Conservation (phyloP, 2,888 invertebrate species). For the Apamea sordens region DNA sequence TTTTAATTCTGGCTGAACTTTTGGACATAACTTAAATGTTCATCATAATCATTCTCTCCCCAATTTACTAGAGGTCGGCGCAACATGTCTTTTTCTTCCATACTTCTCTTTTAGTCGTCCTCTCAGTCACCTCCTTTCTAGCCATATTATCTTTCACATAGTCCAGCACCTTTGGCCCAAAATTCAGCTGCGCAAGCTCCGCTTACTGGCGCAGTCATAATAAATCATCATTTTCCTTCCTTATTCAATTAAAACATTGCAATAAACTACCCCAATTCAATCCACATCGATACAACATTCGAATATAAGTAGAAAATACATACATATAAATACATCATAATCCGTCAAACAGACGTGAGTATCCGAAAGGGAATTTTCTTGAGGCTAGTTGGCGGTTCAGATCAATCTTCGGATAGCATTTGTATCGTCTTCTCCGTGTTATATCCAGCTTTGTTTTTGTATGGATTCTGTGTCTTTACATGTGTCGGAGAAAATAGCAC, state of each 20-base stretch:
- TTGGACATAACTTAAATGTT: neutral
- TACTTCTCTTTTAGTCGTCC: neutral
- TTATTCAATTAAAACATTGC: neutral
- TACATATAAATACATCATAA: constrained; percentile 79
- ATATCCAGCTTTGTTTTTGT: constrained; percentile 38
- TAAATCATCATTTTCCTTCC: neutral
- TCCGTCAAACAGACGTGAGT: constrained; percentile 76
- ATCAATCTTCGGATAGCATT: constrained; percentile 60
- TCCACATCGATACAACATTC: constrained; percentile 68
- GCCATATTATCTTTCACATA: neutral
- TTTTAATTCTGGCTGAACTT: neutral
- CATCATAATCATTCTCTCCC: neutral
- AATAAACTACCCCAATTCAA: constrained; percentile 8
- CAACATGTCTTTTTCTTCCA: neutral
- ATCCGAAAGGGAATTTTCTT: constrained; percentile 64
- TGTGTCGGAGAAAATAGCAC: constrained; percentile 1
- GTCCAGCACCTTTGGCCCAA: neutral
- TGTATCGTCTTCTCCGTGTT: constrained; percentile 33
- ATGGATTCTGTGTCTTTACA: constrained; percentile 16
- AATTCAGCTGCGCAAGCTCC: neutral
- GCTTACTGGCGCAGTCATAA: neutral
- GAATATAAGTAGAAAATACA: constrained; percentile 69
- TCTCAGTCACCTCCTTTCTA: neutral
- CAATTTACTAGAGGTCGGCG: neutral
- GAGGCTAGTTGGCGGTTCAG: constrained; percentile 53